phyloP scores from a whole-genome alignment of 2,888 invertebrate genomes.

The Standfussiana lucernea region DNA sequence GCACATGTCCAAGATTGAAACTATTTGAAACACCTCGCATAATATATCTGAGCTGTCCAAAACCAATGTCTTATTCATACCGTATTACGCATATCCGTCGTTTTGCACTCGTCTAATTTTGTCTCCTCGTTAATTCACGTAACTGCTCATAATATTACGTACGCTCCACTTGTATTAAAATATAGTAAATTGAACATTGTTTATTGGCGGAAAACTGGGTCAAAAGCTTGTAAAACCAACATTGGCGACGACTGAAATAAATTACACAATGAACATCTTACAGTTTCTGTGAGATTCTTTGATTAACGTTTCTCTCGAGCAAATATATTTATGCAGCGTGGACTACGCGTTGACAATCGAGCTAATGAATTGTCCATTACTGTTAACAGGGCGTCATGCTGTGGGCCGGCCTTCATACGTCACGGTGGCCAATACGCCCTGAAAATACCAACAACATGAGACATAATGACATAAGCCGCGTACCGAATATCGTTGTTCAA shows the following conservation, averaged over 20 bases:
- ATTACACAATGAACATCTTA: constrained; percentile 28
- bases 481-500: constrained; percentile 44
- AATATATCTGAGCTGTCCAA: constrained; percentile 33
- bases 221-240: constrained; percentile 56
- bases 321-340: constrained; percentile 42
- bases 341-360: constrained; percentile 57
- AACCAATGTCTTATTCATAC: constrained; percentile 35
- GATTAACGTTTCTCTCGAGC: constrained; percentile 32
- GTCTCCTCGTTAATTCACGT: constrained; percentile 52
- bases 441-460: constrained; percentile 45
- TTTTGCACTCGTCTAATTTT: constrained; percentile 53
- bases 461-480: constrained; percentile 3
- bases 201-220: constrained; percentile 50
- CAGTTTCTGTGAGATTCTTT: constrained; percentile 34
- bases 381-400: constrained; percentile 65
- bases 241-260: constrained; percentile 38
- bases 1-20: constrained; percentile 50
- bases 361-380: constrained; percentile 71
- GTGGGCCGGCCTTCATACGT: constrained; percentile 57
- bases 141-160: constrained; percentile 37
- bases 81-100: constrained; percentile 48
- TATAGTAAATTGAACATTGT: constrained; percentile 39
- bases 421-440: constrained; percentile 40
- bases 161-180: constrained; percentile 30
- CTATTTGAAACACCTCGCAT: constrained; percentile 18